Percentiles rank a stretch among this genome's conserved stretches.
These are phyloP conservation scores for Daubentonia madagascariensis DNA, from an alignment of 2,113 vertebrate genomes.

Conservation along the genomic window DNA sequence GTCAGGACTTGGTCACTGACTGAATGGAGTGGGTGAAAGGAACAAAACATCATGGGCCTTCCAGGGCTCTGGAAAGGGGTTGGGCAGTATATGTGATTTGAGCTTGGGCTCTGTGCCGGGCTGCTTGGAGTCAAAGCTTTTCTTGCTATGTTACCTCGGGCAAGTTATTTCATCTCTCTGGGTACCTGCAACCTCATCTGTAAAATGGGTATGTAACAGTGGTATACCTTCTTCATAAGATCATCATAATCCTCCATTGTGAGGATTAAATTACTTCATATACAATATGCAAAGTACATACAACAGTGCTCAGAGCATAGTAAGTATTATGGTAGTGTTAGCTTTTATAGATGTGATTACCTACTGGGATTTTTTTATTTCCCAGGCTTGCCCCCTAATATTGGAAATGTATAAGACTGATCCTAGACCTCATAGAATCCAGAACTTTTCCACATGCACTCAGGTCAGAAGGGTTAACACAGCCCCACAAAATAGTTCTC, in stretches of 20 bases:
- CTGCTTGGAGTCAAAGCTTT: background rate
- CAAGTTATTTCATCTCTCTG: background rate
- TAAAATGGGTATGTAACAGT: background rate
- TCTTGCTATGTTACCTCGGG: background rate
- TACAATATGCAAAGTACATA: background rate
- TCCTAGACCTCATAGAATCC: background rate
- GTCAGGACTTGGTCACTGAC: background rate
- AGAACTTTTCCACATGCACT: background rate
- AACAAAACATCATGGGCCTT: background rate
- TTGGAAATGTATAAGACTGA: background rate
- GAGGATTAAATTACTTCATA: background rate
- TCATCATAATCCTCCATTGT: too few relatives aligned
- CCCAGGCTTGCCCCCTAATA: background rate
- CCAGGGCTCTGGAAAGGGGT: background rate
- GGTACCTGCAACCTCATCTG: background rate
- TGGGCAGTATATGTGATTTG: fast-evolving
- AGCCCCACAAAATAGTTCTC: background rate
- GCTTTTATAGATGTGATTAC: background rate
- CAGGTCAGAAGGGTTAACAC: background rate
- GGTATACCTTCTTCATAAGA: background rate
- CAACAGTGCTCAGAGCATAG: background rate
- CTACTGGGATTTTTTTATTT: background rate
- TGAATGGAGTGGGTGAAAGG: background rate
- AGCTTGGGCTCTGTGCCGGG: background rate
- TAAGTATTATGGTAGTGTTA: background rate